Evolutionary conservation across 2,888 invertebrate species (phyloP).

Genomic region (Cephus pygmeus): DNA sequence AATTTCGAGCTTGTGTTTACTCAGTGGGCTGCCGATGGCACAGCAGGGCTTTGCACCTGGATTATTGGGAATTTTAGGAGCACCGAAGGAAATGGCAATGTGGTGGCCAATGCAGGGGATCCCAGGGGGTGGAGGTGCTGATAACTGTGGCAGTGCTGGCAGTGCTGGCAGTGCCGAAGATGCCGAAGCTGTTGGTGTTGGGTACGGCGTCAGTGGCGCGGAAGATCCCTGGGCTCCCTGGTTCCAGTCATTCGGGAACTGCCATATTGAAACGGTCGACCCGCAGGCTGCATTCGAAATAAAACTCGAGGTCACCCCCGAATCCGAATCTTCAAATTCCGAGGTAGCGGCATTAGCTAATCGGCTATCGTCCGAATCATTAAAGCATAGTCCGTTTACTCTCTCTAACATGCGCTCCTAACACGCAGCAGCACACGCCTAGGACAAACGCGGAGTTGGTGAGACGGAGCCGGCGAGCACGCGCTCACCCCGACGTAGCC

Average conservation of each 20-base stretch:
- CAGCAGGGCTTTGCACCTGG: not conserved
- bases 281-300: conserved; percentile 25
- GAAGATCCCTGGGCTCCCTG: too few relatives aligned
- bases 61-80: not conserved
- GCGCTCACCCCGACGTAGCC: conserved; percentile 12
- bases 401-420: too few relatives aligned
- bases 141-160: too few relatives aligned
- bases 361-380: conserved; percentile 6
- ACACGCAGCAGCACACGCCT: conserved; percentile 5
- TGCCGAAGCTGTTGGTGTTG: too few relatives aligned
- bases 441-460: not conserved
- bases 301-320: conserved; percentile 56
- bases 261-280: conserved; percentile 21
- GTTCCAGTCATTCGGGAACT: too few relatives aligned
- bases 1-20: conserved; percentile 13
- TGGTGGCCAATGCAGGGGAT: not conserved
- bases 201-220: too few relatives aligned
- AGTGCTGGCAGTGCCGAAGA: too few relatives aligned
- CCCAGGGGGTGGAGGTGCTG: too few relatives aligned
- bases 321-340: conserved; percentile 50
- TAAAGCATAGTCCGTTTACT: not conserved
- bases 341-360: conserved; percentile 45
- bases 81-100: not conserved
- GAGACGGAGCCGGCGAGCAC: conserved; percentile 16
- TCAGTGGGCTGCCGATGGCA: conserved; percentile 27